Conservation (phyloP, 2,113 vertebrate species). For the Naja naja region DNA sequence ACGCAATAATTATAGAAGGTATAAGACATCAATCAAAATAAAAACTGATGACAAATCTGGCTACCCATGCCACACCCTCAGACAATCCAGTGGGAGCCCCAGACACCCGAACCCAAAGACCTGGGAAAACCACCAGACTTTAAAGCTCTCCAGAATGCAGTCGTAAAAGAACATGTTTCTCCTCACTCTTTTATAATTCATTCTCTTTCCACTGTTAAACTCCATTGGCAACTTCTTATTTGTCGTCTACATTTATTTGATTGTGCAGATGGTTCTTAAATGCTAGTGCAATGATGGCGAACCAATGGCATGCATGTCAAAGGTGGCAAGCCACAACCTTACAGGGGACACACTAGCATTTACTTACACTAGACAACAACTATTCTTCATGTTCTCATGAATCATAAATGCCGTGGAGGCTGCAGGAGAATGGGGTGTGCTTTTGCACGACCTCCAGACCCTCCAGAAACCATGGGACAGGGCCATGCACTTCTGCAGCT, state of each 20-base stretch:
- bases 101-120: neutral
- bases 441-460: neutral
- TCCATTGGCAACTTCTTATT: neutral
- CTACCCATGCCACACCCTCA: neutral
- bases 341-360: neutral
- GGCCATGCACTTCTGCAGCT: neutral
- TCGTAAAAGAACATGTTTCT: neutral
- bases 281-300: neutral
- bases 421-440: neutral
- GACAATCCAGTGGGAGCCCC: neutral
- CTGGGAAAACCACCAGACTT: neutral
- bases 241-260: neutral
- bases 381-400: neutral
- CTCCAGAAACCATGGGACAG: neutral
- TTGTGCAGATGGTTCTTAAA: neutral
- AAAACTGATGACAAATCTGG: neutral
- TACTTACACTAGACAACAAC: neutral
- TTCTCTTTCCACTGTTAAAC: neutral
- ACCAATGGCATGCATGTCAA: neutral
- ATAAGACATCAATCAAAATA: neutral
- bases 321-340: neutral
- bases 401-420: neutral
- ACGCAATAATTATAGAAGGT: neutral
- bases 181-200: neutral
- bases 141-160: neutral